These are phyloP conservation scores for Agelastica alni DNA, from an alignment of 2,888 invertebrate species.

Conservation along the genomic window DNA sequence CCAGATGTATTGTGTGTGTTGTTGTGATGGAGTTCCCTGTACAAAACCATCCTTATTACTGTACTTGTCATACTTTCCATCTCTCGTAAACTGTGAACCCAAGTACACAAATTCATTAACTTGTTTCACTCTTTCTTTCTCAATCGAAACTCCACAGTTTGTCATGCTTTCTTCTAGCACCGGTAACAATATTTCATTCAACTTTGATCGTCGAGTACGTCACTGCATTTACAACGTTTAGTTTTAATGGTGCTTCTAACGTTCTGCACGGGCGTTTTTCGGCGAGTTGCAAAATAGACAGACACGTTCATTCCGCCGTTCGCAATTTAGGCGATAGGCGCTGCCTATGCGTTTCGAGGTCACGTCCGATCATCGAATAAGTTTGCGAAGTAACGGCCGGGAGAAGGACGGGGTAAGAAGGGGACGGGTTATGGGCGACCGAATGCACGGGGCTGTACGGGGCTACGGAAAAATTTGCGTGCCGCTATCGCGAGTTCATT, in stretches of 20 bases:
- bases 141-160: no score
- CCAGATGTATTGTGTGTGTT: no score
- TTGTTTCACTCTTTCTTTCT: no score
- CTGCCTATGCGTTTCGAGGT: slow-evolving; percentile 43
- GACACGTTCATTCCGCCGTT: slow-evolving; percentile 27
- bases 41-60: no score
- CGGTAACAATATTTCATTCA: no score
- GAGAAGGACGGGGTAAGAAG: slow-evolving; percentile 12
- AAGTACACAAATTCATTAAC: no score
- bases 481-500: slow-evolving; percentile 34
- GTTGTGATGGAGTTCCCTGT: no score
- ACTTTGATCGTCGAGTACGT: slow-evolving; percentile 13
- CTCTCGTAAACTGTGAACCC: no score
- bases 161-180: no score
- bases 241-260: slow-evolving; percentile 13
- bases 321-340: slow-evolving; percentile 37
- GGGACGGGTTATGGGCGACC: background rate
- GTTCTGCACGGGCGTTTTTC: slow-evolving; percentile 30
- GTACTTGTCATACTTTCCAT: no score
- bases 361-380: slow-evolving; percentile 38
- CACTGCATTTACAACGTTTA: slow-evolving; percentile 8
- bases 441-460: slow-evolving; percentile 2
- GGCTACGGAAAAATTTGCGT: slow-evolving; percentile 29
- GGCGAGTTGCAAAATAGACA: slow-evolving; percentile 32
- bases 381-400: slow-evolving; percentile 15